A percentile compares a stretch with the other conserved stretches of the same genome.
Conservation (phyloP, 2,113 vertebrate genomes). For the Vulpes vulpes region DNA sequence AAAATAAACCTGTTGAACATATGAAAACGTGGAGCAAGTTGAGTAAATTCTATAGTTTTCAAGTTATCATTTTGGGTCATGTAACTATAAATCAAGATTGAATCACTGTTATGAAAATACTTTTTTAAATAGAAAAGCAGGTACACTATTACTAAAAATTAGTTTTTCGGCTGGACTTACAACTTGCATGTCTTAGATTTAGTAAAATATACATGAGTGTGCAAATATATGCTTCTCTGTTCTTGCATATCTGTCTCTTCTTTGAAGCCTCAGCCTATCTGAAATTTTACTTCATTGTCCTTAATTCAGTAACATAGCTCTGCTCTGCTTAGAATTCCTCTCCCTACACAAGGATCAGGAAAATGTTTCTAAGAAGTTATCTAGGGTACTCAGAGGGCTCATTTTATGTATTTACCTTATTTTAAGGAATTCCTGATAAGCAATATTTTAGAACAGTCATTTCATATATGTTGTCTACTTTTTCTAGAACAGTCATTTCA, state of each 20-base stretch:
- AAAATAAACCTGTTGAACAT: background rate
- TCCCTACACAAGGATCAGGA: fast-evolving
- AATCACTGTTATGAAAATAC: background rate
- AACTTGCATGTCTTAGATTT: background rate
- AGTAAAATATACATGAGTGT: background rate
- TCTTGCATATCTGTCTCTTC: background rate
- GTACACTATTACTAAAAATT: background rate
- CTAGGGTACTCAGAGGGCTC: background rate
- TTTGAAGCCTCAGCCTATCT: background rate
- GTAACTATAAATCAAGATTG: background rate
- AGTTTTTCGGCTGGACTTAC: background rate
- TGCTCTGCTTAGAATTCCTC: background rate
- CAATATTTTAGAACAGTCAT: background rate
- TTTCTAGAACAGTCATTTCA: background rate
- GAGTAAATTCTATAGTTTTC: background rate
- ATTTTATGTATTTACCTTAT: background rate
- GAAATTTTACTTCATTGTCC: background rate
- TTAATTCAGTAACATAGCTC: background rate
- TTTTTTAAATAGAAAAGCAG: background rate
- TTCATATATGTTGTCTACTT: background rate
- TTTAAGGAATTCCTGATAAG: background rate
- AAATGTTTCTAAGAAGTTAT: background rate
- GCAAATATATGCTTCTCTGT: background rate
- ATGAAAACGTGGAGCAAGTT: background rate
- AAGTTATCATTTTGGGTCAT: background rate